phyloP scores from a whole-genome alignment of 1,140 invertebrate genomes.

The Drosophila orosa region DNA sequence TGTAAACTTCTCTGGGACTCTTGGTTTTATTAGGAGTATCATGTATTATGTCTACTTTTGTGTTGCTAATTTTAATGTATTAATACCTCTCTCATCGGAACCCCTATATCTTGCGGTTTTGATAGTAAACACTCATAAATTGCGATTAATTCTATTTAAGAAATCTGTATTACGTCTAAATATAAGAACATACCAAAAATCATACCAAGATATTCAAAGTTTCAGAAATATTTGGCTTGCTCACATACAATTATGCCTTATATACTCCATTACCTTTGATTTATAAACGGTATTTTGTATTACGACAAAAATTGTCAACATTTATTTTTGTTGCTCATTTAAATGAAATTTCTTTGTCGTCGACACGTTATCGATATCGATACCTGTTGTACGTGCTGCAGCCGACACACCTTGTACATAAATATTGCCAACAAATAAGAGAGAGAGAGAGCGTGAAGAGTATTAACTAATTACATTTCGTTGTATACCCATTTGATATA shows the following conservation, averaged over 20 bases:
- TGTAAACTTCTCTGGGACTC: too few relatives aligned
- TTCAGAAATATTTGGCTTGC: neutral
- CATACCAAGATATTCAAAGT: neutral
- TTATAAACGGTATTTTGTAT: slow-evolving; percentile 3
- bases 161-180: neutral
- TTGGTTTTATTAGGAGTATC: neutral
- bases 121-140: neutral
- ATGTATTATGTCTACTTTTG: too few relatives aligned
- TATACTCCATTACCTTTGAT: neutral
- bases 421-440: slow-evolving; percentile 17
- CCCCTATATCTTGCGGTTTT: neutral
- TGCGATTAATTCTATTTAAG: neutral
- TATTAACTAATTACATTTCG: slow-evolving; percentile 82
- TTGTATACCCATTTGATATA: slow-evolving; percentile 74
- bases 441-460: slow-evolving; percentile 31
- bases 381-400: slow-evolving; percentile 44
- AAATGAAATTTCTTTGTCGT: slow-evolving; percentile 68
- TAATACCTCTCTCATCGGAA: neutral
- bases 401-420: slow-evolving; percentile 64
- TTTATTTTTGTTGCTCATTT: slow-evolving; percentile 43
- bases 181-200: neutral
- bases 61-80: neutral
- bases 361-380: slow-evolving; percentile 39
- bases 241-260: neutral
- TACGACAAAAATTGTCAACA: slow-evolving; percentile 9